Percentiles rank a stretch among this genome's conserved stretches.
Conservation (phyloP, 2,797 vertebrate genomes). For the Syncerus caffer region DNA sequence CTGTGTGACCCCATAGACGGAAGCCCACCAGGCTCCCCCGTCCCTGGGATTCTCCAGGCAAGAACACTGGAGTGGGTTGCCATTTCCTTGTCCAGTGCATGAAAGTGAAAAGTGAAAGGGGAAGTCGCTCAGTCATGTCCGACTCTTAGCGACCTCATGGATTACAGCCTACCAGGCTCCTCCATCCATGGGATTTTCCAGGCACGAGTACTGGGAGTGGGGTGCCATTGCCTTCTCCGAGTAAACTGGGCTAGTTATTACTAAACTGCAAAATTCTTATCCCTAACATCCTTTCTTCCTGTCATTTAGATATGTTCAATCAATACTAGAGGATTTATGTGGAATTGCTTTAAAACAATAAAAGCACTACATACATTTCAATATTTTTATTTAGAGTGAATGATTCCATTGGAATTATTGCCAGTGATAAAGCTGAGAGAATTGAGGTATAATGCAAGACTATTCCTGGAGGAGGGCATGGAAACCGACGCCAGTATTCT, state of each 20-base stretch:
- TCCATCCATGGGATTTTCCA: too few species aligned
- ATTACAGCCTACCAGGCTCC: too few species aligned
- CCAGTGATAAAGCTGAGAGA: not conserved
- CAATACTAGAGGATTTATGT: not conserved
- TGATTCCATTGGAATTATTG: not conserved
- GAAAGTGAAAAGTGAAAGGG: too few species aligned
- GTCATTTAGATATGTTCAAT: not conserved
- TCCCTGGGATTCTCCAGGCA: too few species aligned
- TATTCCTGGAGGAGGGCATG: not conserved
- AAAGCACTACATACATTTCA: not conserved
- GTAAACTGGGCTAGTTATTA: not conserved
- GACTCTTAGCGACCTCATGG: too few species aligned
- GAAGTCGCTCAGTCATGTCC: too few species aligned
- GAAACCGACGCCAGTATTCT: not conserved
- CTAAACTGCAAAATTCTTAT: not conserved
- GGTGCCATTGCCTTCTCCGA: too few species aligned
- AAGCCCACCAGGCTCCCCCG: too few species aligned
- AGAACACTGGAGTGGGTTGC: too few species aligned
- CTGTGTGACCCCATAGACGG: too few species aligned
- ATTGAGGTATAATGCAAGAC: not conserved
- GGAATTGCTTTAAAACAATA: constrained; percentile 17
- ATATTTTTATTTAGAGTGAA: not conserved
- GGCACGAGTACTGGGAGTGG: too few species aligned
- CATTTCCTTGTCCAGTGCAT: too few species aligned
- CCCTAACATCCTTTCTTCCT: not conserved